Base-by-base conservation (phyloP, 2,888 invertebrate genomes). In the Drosophila macrospina region DNA sequence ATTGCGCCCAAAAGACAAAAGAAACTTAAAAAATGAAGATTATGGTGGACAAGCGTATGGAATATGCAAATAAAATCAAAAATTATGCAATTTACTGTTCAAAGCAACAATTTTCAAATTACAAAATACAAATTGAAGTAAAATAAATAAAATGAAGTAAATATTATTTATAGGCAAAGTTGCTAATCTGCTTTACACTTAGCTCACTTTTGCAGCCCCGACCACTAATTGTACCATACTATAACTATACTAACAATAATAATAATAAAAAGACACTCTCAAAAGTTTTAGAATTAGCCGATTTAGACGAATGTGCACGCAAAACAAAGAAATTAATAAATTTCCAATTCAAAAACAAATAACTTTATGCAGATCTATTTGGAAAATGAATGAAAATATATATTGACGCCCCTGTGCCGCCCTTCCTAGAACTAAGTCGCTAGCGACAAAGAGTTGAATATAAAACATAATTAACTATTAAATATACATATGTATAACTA, bases 11-110 rank as follows among this genome's bases (percentile, higher is more conserved):
- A 80, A 87, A 74, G 76, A 74, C 69, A 78, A 68, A 71, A 68
- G 61, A 79, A 61, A 59, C 34, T 37, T 34, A 59, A 62, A 52
- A 65, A 7, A 63, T 54, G 26, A 16, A 60, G 44, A 62, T 48
- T 30, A 52, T 71, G 24, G 47, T 32, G 24, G 41, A 16, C 45
- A 62, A 48, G 28, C 61, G 42, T 61, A 63, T 39, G 57, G 69
- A 60, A 68, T 45, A 67, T 51, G 62, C 64, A 71, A 73, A 48
- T 48, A 44, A 71, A 86, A 82, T 85, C 80, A 85, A 87, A 86
- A 89, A 67, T 41, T 68, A 76, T 70, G 81, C 76, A 85, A 86
- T 80, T 84, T 80, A 86, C 67, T 69, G 86, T 84, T 88, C 85
- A 81, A 88, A 84, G 69, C 65, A 69, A 74, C 59, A 72, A 62